Base-by-base conservation (phyloP, 2,797 vertebrate species). In the Staurois parvus region DNA sequence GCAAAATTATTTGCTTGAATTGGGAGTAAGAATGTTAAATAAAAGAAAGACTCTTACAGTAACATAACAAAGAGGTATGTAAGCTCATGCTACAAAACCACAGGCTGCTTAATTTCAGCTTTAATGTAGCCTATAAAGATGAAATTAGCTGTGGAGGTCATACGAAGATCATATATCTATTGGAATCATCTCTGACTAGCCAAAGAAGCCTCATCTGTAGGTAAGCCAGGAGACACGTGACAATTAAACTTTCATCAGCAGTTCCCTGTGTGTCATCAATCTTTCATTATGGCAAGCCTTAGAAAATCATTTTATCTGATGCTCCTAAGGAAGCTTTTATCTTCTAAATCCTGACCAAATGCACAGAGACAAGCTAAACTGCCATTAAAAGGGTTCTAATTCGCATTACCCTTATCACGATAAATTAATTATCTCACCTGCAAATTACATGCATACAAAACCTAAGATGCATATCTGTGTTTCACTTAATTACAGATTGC, bases 231-330 rank as follows among this genome's bases (percentile, higher is more conserved):
- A 88, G 88, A 73, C 81, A 89, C 48, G 87, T 85, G 83, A 84
- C 82, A 83, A 96, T 96, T 93, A 95, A 95, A 95, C 90, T 95
- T 96, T 93, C 90, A 96, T 94, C 92, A 94, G 88, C 88, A 88
- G 85, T 91, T 86, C 90, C 90, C 90, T 91, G 89, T 90, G 89
- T 90, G 90, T 93, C 94, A 96, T 97, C 94, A 93, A 94, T 97
- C 94, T 95, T 96, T 94, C 89, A 95, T 94, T 91, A 90, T 4
- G 21, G 88, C 83, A 88, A 84, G 89, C 76, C 89, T 91, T 76
- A 88, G 84, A 88, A 93, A 91, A 90, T 87, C 85, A 89, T 88
- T 81, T 75, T 83, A 84, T 91, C 88, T 89, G 83, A 84, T 88
- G 88, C 91, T 90, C 89, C 90, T 91, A 93, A 74, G 86, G 94